Conservation (phyloP, 2,113 vertebrate species). For the Promerops cafer region DNA sequence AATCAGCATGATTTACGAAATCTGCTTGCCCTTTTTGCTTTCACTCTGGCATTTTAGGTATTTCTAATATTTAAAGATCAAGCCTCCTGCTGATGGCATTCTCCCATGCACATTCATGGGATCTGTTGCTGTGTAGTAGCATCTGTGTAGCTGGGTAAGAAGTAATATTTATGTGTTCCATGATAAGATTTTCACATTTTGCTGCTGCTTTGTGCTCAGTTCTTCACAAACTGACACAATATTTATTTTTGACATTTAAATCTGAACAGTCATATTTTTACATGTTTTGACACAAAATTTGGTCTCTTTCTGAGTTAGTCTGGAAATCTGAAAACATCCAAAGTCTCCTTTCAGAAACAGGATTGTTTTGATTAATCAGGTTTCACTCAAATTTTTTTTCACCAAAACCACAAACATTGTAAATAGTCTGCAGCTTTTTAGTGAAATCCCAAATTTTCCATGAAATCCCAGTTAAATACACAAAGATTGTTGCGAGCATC, state of each 20-base stretch:
- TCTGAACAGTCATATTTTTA: not conserved
- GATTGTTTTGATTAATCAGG: conserved; percentile 1
- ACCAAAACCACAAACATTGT: not conserved
- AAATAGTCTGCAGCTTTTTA: not conserved
- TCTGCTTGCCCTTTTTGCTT: not conserved
- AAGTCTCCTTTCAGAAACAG: not conserved
- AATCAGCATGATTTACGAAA: not conserved
- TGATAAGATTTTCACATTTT: not conserved
- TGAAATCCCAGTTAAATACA: not conserved
- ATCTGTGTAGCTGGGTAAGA: not conserved
- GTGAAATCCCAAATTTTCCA: not conserved
- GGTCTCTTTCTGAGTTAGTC: conserved; percentile 3
- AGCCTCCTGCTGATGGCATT: not conserved
- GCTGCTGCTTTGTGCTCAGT: not conserved
- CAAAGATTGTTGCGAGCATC: not conserved
- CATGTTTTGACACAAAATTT: conserved; percentile 30
- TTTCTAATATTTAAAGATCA: not conserved
- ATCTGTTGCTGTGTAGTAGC: not conserved
- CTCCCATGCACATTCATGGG: not conserved
- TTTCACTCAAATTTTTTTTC: not conserved
- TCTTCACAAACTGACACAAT: conserved; percentile 26
- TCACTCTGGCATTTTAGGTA: not conserved
- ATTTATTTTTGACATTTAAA: conserved; percentile 33
- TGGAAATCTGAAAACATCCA: not conserved
- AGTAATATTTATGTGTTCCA: not conserved